Evolutionary conservation across 2,888 invertebrate species (phyloP).

Genomic region (Portevinia maculata): DNA sequence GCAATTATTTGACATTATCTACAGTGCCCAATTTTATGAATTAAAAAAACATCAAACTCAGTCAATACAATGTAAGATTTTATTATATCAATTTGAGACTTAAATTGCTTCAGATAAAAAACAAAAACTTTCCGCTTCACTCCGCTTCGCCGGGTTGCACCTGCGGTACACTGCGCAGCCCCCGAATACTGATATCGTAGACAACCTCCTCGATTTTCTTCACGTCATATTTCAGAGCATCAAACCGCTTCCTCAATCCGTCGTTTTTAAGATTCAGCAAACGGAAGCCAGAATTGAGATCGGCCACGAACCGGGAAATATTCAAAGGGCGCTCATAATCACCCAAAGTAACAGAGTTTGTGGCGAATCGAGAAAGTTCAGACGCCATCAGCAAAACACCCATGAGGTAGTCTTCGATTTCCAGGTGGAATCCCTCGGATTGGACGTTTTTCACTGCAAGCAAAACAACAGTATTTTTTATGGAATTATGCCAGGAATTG

Average conservation of each 20-base stretch:
- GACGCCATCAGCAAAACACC: constrained; percentile 92
- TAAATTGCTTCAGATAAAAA: constrained; percentile 8
- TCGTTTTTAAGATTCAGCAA: constrained; percentile 96
- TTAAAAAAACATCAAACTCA: no score
- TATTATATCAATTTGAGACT: constrained; percentile 21
- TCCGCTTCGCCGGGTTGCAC: constrained; percentile 20
- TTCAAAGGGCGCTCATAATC: constrained; percentile 91
- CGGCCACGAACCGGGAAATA: constrained; percentile 93
- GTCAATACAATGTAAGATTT: constrained; percentile 21
- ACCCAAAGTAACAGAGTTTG: constrained; percentile 93
- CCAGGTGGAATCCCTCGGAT: constrained; percentile 92
- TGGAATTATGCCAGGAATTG: not conserved
- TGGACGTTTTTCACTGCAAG: constrained; percentile 86
- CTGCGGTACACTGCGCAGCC: constrained; percentile 83
- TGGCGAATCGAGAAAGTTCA: constrained; percentile 92
- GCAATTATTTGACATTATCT: no score
- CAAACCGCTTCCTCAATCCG: constrained; percentile 92
- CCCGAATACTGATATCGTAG: constrained; percentile 93
- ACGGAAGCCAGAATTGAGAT: constrained; percentile 94
- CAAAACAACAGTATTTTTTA: constrained; percentile 75
- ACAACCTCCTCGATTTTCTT: constrained; percentile 96
- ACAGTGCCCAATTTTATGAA: no score
- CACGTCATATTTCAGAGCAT: constrained; percentile 94
- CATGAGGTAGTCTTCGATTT: constrained; percentile 94
- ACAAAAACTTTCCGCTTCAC: constrained; percentile 6